phyloP scores from a whole-genome alignment of 2,888 invertebrate genomes.

The Apamea anceps region DNA sequence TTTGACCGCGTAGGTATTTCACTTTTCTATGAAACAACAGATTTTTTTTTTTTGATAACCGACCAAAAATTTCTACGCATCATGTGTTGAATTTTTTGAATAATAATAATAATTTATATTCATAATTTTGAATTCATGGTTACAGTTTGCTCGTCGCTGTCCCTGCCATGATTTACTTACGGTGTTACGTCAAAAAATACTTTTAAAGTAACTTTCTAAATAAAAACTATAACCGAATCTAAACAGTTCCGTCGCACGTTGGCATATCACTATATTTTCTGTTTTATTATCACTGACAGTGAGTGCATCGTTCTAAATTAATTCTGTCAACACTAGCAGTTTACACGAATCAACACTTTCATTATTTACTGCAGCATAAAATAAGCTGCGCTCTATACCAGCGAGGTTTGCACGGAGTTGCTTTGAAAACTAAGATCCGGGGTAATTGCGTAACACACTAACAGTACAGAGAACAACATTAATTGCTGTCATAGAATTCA shows the following conservation, averaged over 20 bases:
- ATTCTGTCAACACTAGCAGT: conserved; percentile 17
- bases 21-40: too few relatives aligned
- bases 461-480: too few relatives aligned
- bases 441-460: too few relatives aligned
- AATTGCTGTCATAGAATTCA: too few relatives aligned
- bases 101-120: too few relatives aligned
- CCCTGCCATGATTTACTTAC: too few relatives aligned
- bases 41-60: not conserved
- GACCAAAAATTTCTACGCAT: too few relatives aligned
- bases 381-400: not conserved
- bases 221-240: not conserved
- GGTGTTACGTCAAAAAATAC: not conserved
- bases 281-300: not conserved
- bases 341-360: conserved; percentile 19
- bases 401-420: not conserved
- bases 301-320: conserved; percentile 10
- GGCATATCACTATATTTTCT: not conserved
- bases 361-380: conserved; percentile 11
- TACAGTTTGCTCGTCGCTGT: too few relatives aligned
- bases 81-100: too few relatives aligned
- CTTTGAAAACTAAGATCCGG: not conserved
- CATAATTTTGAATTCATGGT: too few relatives aligned
- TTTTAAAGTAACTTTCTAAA: not conserved
- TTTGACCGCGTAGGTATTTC: not conserved
- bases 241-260: not conserved